phyloP scores from a whole-genome alignment of 2,888 invertebrate genomes.

The Melieria crassipennis region DNA sequence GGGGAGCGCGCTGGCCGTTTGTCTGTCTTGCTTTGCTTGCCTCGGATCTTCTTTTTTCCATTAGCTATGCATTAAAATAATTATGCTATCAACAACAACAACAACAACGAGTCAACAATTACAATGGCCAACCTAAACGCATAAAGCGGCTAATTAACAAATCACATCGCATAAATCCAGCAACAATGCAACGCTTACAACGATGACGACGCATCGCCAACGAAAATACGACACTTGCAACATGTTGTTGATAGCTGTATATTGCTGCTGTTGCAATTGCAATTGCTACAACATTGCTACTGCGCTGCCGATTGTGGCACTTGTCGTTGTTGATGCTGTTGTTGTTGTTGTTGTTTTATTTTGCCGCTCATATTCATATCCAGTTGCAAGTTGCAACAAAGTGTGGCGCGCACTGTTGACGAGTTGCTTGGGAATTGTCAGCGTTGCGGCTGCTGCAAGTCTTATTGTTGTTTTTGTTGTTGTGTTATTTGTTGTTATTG shows the following conservation, averaged over 20 bases:
- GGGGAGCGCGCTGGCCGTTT: too few relatives aligned
- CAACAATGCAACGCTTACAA: not conserved
- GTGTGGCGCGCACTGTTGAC: not conserved
- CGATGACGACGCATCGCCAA: not conserved
- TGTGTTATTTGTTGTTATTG: not conserved
- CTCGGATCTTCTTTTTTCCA: too few relatives aligned
- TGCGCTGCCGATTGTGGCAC: not conserved
- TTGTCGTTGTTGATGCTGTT: too few relatives aligned
- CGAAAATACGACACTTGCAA: not conserved
- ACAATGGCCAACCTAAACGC: not conserved
- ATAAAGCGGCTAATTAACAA: not conserved
- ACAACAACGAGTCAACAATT: not conserved
- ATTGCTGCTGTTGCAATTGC: constrained; percentile 2
- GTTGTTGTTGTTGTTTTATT: not conserved
- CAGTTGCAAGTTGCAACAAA: not conserved
- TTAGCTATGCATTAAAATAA: too few relatives aligned
- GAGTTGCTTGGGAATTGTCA: too few relatives aligned
- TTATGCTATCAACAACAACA: not conserved
- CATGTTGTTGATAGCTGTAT: not conserved
- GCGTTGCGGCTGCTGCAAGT: too few relatives aligned
- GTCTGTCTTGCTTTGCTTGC: too few relatives aligned
- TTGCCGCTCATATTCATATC: not conserved
- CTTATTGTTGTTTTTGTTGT: too few relatives aligned
- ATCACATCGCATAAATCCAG: not conserved
- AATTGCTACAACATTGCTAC: constrained; percentile 13